These are phyloP conservation scores for Lottia scabra DNA, from an alignment of 2,888 invertebrate genomes.

Conservation along the genomic window DNA sequence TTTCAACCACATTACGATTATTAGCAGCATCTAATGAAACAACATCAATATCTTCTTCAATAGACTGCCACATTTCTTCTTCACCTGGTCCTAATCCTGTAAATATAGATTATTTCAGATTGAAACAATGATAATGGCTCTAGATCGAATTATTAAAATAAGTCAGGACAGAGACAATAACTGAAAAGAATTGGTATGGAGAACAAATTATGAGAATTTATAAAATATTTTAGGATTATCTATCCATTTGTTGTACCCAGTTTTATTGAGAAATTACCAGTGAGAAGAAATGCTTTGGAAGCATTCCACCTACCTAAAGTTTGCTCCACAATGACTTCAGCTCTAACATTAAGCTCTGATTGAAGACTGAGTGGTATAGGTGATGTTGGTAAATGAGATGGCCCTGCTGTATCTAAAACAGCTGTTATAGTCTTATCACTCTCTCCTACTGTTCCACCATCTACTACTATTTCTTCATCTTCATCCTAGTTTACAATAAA, in stretches of 20 bases:
- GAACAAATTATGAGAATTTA: no score
- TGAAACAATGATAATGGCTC: no score
- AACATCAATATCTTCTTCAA: constrained; percentile 39
- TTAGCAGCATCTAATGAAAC: constrained; percentile 32
- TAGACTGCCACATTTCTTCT: constrained; percentile 32
- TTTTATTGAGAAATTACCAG: no score
- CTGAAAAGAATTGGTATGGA: no score
- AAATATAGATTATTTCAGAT: no score
- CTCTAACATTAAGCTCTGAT: constrained; percentile 43
- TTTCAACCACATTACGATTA: neutral
- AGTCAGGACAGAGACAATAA: no score
- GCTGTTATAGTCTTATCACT: constrained; percentile 10
- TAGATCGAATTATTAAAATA: no score
- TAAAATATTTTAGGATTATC: no score
- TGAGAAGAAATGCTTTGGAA: no score
- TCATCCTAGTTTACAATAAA: constrained; percentile 9
- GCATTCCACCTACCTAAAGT: constrained; percentile 37
- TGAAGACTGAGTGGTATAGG: constrained; percentile 9
- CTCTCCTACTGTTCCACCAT: constrained; percentile 24
- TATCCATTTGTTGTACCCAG: no score
- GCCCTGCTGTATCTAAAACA: neutral
- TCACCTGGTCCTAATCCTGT: constrained; percentile 11
- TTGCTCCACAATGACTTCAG: constrained; percentile 54
- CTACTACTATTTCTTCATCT: constrained; percentile 34
- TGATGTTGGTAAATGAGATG: constrained; percentile 3